phyloP scores from a whole-genome alignment of 2,888 invertebrate species.

The Chrysomela aeneicollis region DNA sequence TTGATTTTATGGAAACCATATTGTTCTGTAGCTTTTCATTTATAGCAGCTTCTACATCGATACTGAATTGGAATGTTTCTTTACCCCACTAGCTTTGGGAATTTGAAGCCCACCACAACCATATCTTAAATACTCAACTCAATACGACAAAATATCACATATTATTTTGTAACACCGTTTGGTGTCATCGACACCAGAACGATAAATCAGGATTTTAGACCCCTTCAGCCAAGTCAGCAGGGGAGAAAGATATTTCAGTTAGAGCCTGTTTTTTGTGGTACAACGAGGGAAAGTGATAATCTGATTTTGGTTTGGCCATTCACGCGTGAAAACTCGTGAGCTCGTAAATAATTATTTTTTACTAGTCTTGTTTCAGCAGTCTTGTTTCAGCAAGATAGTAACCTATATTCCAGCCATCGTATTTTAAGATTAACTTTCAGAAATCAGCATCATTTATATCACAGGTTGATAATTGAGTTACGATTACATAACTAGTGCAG shows the following conservation, averaged over 20 bases:
- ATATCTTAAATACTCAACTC: too few species aligned
- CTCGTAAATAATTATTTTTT: background rate
- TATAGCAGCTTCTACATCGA: too few species aligned
- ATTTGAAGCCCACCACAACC: too few species aligned
- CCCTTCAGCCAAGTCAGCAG: background rate
- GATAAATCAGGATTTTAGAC: conserved; percentile 5
- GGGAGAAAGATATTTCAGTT: conserved; percentile 15
- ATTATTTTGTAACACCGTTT: background rate
- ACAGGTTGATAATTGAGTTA: too few species aligned
- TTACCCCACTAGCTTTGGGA: too few species aligned
- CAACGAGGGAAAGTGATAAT: background rate
- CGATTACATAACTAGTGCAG: too few species aligned
- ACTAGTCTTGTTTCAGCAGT: background rate
- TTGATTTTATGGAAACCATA: too few species aligned
- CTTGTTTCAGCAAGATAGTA: too few species aligned
- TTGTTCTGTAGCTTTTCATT: too few species aligned
- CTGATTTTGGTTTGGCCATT: conserved; percentile 8
- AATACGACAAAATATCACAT: background rate
- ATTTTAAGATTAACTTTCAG: too few species aligned
- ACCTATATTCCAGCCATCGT: background rate
- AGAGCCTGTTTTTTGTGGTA: conserved; percentile 12
- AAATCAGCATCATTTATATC: too few species aligned
- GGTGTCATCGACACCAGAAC: background rate
- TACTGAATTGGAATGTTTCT: too few species aligned
- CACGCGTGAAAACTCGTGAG: background rate